Conservation (phyloP, 2,113 vertebrate species). For the Montifringilla adamsi region DNA sequence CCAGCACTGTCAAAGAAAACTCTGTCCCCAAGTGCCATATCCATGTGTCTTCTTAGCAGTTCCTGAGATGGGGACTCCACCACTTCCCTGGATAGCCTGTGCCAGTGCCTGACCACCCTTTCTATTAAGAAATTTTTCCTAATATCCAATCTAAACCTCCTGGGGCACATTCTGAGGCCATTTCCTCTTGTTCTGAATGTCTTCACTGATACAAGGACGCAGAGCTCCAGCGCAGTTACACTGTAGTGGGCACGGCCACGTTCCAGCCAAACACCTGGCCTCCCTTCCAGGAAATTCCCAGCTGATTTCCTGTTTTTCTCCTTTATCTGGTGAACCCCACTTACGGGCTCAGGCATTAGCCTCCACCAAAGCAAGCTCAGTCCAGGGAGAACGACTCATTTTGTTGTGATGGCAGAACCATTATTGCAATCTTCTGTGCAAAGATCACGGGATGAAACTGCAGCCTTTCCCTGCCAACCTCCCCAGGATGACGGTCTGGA, state of each 20-base stretch:
- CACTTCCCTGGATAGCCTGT: neutral
- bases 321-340: neutral
- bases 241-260: neutral
- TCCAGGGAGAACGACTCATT: rapidly evolving
- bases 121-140: neutral
- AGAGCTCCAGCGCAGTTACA: neutral
- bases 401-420: neutral
- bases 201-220: rapidly evolving
- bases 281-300: neutral
- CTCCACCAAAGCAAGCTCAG: neutral
- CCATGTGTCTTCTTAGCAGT: neutral
- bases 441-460: neutral
- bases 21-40: neutral
- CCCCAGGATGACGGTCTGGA: neutral
- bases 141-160: neutral
- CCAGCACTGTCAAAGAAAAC: neutral
- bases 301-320: neutral
- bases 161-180: neutral
- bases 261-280: neutral
- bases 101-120: neutral
- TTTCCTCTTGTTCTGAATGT: neutral
- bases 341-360: neutral
- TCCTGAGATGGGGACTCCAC: neutral
- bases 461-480: neutral
- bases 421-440: neutral